Evolutionary conservation across 2,113 vertebrate species (phyloP).

Genomic region (Chroicocephalus ridibundus): DNA sequence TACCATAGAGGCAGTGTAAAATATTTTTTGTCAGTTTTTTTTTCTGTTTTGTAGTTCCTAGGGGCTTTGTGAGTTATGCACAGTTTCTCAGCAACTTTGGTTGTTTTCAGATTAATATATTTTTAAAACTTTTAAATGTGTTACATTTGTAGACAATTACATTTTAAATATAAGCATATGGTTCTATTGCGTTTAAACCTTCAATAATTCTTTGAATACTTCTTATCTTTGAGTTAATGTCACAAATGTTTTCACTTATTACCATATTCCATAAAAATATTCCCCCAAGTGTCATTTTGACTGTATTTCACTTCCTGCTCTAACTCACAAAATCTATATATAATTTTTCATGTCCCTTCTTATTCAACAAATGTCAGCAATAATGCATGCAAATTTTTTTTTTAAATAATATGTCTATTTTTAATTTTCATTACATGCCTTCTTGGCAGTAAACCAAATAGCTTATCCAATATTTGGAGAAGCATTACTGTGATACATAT

Average conservation of each 20-base stretch:
- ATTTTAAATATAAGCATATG: not conserved
- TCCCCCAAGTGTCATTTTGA: not conserved
- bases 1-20: not conserved
- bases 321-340: not conserved
- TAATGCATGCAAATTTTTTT: not conserved
- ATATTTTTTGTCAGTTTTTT: not conserved
- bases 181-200: not conserved
- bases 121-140: not conserved
- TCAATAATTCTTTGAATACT: not conserved
- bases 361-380: not conserved
- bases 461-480: not conserved
- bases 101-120: not conserved
- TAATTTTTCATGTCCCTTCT: not conserved
- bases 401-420: not conserved
- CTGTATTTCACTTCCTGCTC: not conserved
- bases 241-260: not conserved
- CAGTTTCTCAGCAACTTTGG: not conserved
- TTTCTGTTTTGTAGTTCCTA: not conserved
- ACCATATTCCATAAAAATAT: not conserved
- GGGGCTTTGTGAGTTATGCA: not conserved
- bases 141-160: not conserved
- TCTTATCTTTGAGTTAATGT: not conserved
- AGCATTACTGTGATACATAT: not conserved
- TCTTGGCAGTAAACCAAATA: not conserved
- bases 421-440: not conserved